phyloP scores from a whole-genome alignment of 2,113 vertebrate species.

The Echinops telfairi region DNA sequence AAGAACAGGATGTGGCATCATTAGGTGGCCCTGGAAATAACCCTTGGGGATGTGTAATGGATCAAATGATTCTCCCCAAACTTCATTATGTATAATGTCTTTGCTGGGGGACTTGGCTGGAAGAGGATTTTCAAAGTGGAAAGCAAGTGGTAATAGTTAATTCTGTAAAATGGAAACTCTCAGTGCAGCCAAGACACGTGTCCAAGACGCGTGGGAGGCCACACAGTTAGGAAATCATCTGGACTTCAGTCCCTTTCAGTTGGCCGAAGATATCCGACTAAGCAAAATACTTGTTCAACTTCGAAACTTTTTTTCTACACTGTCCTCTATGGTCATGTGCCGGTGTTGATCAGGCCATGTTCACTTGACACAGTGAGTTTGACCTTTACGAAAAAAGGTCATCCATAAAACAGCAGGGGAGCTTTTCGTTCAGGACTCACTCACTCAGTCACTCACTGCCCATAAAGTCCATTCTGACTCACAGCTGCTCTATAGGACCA shows the following conservation, averaged over 20 bases:
- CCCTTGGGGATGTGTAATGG: neutral
- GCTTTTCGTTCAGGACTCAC: too few species aligned
- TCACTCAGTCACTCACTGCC: too few species aligned
- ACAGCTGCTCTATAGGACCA: too few species aligned
- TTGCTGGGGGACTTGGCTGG: neutral
- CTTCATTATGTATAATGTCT: neutral
- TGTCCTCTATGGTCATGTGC: neutral
- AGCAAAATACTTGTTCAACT: neutral
- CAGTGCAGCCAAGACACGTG: neutral
- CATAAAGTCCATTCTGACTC: too few species aligned
- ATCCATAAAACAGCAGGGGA: too few species aligned
- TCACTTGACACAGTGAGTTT: neutral
- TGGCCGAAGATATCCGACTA: neutral
- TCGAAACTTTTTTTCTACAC: neutral
- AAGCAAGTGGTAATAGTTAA: constrained; percentile 13
- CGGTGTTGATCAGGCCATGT: neutral
- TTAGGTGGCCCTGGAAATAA: neutral
- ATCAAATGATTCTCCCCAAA: constrained; percentile 24
- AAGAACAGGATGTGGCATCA: neutral
- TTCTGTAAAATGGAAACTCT: constrained; percentile 26
- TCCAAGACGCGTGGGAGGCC: neutral
- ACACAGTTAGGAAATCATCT: neutral
- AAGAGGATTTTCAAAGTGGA: neutral
- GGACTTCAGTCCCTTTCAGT: neutral
- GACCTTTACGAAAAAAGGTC: neutral